phyloP scores from a whole-genome alignment of 2,113 vertebrate genomes.

The Hydrochoerus hydrochaeris region DNA sequence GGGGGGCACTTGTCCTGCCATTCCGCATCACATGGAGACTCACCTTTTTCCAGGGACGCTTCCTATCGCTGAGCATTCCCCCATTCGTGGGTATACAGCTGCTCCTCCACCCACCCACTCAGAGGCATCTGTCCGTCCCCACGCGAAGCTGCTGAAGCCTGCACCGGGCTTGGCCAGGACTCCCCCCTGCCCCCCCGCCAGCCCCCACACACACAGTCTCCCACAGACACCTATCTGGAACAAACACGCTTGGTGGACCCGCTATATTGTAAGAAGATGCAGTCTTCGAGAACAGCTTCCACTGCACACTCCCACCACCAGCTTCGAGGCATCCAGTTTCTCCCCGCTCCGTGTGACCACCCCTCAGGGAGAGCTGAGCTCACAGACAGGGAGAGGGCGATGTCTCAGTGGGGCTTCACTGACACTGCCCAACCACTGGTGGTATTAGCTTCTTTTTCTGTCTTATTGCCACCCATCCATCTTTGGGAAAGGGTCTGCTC shows the following conservation, averaged over 20 bases:
- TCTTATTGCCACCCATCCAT: background rate
- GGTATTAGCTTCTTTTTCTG: background rate
- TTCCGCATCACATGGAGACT: background rate
- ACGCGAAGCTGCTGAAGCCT: background rate
- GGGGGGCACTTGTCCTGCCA: background rate
- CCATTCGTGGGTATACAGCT: fast-evolving
- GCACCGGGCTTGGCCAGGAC: background rate
- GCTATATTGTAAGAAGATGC: background rate
- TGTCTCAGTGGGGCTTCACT: fast-evolving
- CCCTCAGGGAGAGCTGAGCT: background rate
- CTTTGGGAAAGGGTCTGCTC: background rate
- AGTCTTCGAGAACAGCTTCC: background rate
- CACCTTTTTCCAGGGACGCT: background rate
- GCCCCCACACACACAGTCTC: background rate
- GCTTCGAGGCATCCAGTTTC: too few relatives aligned
- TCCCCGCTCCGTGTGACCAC: too few relatives aligned
- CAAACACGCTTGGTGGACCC: background rate
- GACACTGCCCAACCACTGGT: background rate
- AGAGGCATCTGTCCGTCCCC: background rate
- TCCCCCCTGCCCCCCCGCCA: too few relatives aligned
- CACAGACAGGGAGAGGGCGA: background rate
- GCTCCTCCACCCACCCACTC: background rate
- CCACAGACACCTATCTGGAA: background rate
- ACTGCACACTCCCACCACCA: background rate
- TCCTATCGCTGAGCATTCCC: background rate